Base-by-base conservation (phyloP, 2,797 vertebrate genomes). In the Sebastes hubbsi region DNA sequence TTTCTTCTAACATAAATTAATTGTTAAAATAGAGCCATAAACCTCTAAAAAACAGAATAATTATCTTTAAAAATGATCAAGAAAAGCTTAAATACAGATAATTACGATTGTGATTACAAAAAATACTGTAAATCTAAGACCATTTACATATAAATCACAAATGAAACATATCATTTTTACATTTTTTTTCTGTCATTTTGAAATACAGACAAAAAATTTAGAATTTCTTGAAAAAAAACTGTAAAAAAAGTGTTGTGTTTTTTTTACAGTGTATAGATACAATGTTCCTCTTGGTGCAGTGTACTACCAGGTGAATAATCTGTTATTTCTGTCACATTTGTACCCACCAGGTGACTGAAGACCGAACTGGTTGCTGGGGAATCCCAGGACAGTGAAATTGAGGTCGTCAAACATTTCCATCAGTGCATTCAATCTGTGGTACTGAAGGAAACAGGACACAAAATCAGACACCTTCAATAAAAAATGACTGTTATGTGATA, bases 331-430 rank as follows among this genome's bases (percentile, higher is more conserved):
- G 32, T 56, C 32, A 29, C 12, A 63, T 75, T 74, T 59, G 55
- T 62, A 85, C 92, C 80, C 86, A 96, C 96, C 96, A 71, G 96
- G 96, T 62, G 95, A 91, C 88, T 97, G 96, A 64, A 96, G 96
- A 56, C 96, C 96, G 77, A 97, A 97, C 52, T 97, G 96, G 90
- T 97, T 97, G 87, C 96, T 95, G 74, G 94, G 74, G 83, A 97
- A 96, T 82, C 92, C 96, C 42, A 97, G 91, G 29, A 97, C 88
- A 59, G 92, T 94, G 80, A 97, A 96, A 84, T 91, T 92, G 78
- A 76, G 83, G 72, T 91, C 76, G 7, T 88, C 92, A 77, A 95
- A 96, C 92, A 94, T 94, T 83, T 96, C 94, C 94, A 96, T 96
- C 73, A 96, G 95, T 95, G 96, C 95, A 95, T 97, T 96, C 94